Conservation (phyloP, 1,140 invertebrate genomes). For the Achroia grisella region DNA sequence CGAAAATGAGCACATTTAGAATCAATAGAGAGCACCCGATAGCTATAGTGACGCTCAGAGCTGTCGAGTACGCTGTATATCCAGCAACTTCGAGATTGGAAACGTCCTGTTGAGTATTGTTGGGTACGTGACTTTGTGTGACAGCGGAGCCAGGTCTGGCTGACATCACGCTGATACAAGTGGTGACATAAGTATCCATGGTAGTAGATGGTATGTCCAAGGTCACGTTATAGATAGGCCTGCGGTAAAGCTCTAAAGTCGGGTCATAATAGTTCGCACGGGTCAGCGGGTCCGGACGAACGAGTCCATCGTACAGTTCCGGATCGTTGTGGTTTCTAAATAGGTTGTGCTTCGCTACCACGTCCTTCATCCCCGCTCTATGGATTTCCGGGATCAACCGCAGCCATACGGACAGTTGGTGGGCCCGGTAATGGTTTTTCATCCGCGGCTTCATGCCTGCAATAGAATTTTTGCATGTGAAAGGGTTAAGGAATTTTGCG, state of each 20-base stretch:
- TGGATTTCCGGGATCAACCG: constrained; percentile 94
- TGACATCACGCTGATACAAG: constrained; percentile 75
- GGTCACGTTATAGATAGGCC: constrained; percentile 72
- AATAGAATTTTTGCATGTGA: constrained; percentile 25
- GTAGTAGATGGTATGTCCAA: constrained; percentile 74
- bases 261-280: constrained; percentile 44
- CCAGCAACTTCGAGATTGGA: constrained; percentile 84
- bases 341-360: constrained; percentile 86
- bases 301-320: constrained; percentile 87
- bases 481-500: constrained; percentile 14
- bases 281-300: constrained; percentile 83
- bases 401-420: constrained; percentile 95
- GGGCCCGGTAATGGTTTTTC: constrained; percentile 95
- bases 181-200: constrained; percentile 75
- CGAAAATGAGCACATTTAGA: constrained; percentile 91
- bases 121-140: constrained; percentile 55
- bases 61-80: constrained; percentile 86
- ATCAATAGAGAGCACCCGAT: constrained; percentile 91
- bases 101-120: constrained; percentile 75
- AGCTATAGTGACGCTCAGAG: constrained; percentile 89
- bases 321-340: constrained; percentile 88
- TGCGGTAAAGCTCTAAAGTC: constrained; percentile 75
- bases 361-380: constrained; percentile 90
- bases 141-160: constrained; percentile 63
- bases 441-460: constrained; percentile 90